Evolutionary conservation across 2,888 invertebrate genomes (phyloP).

Genomic region (Thereva nobilitata): DNA sequence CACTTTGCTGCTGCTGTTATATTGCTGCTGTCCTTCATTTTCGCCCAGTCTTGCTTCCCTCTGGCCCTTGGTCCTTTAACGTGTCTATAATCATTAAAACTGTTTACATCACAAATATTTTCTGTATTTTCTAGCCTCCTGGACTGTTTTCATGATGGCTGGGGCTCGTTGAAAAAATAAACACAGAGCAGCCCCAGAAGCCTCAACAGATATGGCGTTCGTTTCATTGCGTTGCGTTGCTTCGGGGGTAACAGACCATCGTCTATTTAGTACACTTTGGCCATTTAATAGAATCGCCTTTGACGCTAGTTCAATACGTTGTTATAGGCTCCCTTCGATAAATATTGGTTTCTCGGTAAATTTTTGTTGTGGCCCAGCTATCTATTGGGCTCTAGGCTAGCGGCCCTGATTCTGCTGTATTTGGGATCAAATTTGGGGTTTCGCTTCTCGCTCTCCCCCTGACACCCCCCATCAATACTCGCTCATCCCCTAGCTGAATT

Average conservation of each 20-base stretch:
- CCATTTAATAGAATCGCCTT: slow-evolving; percentile 19
- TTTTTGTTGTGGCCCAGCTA: slow-evolving; percentile 8
- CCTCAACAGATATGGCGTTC: no score
- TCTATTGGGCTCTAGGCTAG: slow-evolving; percentile 14
- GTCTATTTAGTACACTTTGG: background rate
- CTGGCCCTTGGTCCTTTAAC: background rate
- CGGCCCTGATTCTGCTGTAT: background rate
- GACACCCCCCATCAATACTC: no score
- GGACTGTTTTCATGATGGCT: slow-evolving; percentile 12
- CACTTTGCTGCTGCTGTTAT: no score
- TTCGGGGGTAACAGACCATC: background rate
- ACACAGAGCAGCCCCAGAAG: slow-evolving; percentile 1
- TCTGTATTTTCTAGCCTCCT: slow-evolving; percentile 21
- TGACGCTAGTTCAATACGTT: slow-evolving; percentile 15
- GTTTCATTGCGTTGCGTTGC: slow-evolving; percentile 1
- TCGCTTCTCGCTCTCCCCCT: no score
- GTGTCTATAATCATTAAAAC: slow-evolving; percentile 38
- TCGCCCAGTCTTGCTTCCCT: background rate
- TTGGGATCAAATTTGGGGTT: no score
- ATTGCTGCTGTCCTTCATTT: background rate
- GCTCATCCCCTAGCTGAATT: slow-evolving; percentile 2
- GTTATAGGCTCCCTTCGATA: slow-evolving; percentile 11
- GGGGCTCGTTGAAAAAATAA: slow-evolving; percentile 26
- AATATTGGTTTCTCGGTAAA: slow-evolving; percentile 4
- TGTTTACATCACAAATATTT: slow-evolving; percentile 36